Evolutionary conservation across 2,113 vertebrate genomes (phyloP).

Genomic region (Eurystomus gularis): DNA sequence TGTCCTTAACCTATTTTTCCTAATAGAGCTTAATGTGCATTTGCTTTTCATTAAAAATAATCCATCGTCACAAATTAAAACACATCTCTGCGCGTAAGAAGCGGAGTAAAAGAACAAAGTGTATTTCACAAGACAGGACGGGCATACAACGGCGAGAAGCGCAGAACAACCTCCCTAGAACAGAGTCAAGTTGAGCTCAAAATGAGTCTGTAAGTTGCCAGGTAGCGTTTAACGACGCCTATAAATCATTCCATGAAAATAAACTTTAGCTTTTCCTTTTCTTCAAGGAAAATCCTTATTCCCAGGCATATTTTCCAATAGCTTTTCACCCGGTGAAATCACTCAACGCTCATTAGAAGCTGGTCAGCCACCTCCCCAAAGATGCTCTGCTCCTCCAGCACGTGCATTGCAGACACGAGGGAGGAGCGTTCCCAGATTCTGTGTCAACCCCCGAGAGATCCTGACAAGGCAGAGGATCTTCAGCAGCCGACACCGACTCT

Average conservation of each 20-base stretch:
- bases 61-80: not conserved
- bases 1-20: not conserved
- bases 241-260: not conserved
- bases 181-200: not conserved
- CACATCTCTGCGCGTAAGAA: not conserved
- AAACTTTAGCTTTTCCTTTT: not conserved
- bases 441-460: not conserved
- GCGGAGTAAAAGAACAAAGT: not conserved
- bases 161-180: not conserved
- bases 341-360: not conserved
- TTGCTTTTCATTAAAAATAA: not conserved
- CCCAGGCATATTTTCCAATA: not conserved
- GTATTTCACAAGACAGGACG: not conserved
- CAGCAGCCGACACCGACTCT: not conserved
- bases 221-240: slow-evolving; percentile 11
- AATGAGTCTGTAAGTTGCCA: not conserved
- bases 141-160: not conserved
- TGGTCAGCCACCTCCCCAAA: not conserved
- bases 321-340: not conserved
- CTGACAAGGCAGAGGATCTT: not conserved
- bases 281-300: not conserved
- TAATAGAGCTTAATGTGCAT: not conserved
- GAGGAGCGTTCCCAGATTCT: not conserved
- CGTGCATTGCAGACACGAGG: fast-evolving
- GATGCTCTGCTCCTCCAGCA: not conserved